Evolutionary conservation across 2,113 vertebrate genomes (phyloP).

Genomic region (Spermophilus dauricus): DNA sequence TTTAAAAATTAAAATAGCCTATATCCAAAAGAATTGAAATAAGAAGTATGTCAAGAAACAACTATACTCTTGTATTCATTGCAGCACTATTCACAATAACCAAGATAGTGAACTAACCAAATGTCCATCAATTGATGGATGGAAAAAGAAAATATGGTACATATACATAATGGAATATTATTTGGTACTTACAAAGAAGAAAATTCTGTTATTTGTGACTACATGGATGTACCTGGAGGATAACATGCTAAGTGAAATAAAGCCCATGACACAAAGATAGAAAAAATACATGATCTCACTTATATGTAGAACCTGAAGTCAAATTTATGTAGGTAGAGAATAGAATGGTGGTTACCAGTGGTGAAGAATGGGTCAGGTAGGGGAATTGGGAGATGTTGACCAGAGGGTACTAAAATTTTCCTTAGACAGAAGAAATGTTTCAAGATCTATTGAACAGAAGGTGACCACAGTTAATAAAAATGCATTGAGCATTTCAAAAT

Average conservation of each 20-base stretch:
- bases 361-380: fast-evolving
- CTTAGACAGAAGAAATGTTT: not conserved
- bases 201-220: not conserved
- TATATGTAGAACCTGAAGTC: not conserved
- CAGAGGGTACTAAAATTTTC: too few species aligned
- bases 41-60: not conserved
- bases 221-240: not conserved
- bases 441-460: not conserved
- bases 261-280: not conserved
- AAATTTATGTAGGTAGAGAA: not conserved
- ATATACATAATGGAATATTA: not conserved
- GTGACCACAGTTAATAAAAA: not conserved
- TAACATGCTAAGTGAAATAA: not conserved
- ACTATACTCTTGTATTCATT: too few species aligned
- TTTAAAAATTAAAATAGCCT: not conserved
- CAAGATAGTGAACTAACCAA: not conserved
- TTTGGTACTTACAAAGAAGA: not conserved
- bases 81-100: not conserved
- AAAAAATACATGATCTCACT: not conserved
- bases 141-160: too few species aligned
- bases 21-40: not conserved
- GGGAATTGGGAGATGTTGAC: not conserved
- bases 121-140: fast-evolving
- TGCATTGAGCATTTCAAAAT: not conserved
- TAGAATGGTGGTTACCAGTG: not conserved